Base-by-base conservation (phyloP, 2,797 vertebrate species). In the Rhadinocentrus ornatus region DNA sequence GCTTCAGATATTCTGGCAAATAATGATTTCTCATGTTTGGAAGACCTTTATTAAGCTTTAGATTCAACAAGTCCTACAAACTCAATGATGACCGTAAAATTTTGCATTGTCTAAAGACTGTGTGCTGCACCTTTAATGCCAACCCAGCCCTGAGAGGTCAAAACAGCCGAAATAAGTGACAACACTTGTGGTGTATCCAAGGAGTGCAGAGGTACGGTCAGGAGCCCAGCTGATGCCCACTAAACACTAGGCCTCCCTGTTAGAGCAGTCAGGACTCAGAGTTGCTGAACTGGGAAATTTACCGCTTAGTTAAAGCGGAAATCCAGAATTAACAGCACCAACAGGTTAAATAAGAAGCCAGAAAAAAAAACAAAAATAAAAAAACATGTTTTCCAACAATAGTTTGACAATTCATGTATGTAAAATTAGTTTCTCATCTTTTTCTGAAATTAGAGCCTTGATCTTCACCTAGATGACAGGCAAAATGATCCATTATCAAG, bases 1-100 rank as follows among this genome's bases (percentile, higher is more conserved):
- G 11, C 66, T 71, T 61, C 44, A 70, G 39, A 54, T 61, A 63
- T 54, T 56, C n/a, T 44, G 68, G 29, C 26, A 37, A 12, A 62
- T 80, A 53, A 27, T 18, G 52, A 62, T 8, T 32, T 48, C 16
- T 72, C 29, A 31, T 54, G 18, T 37, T 37, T 13, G 15, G 13
- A 4, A n/a, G 8, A 15, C 6, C 34, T 58, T 11, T 2, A 6
- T 5, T 11, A 57, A n/a, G 22, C 20, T 65, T 65, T 31, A 5
- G 18, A 26, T 53, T 69, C 5, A 52, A 46, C 0, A 34, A n/a
- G 35, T 2, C 4, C n/a, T 0, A 56, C 27, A 9, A 11, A 53
- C 8, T 48, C 22, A 55, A 60, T 34, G 39, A 9, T 11, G n/a
- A 10, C 11, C 15, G 4, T 13, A 39, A 57, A 64, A 31, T 0